Evolutionary conservation across 2,888 invertebrate genomes (phyloP), one percentile per base, ranked within the genome.

Genomic region (Ichneumoninae sp.): DNA sequence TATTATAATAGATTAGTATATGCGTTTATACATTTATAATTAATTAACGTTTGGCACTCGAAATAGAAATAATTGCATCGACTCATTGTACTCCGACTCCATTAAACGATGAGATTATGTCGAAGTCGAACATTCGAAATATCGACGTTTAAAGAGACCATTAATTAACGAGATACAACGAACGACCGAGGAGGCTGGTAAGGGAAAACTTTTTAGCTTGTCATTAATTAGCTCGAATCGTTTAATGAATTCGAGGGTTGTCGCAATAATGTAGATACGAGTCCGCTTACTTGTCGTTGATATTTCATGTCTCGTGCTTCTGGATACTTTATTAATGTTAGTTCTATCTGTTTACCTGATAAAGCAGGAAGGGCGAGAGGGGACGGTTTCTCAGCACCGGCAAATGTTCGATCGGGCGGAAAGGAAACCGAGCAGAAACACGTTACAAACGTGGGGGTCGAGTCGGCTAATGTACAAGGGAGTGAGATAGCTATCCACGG

Each of bases 311-410:
- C 81, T 75, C 65, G 69, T 47, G 44, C 89, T 90, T 89, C 88
- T 88, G 90, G 89, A 90, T 90, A 91, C 91, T 92, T 92, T 90
- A 91, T 92, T 89, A 93, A 91, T 92, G 91, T 88, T 89, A 85
- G 90, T 89, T 89, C 88, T 80, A 85, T 90, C 90, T 92, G 90
- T 92, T 92, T 92, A 92, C 93, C 92, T 92, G 92, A 88, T 87
- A 88, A 83, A 76, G 26, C 19, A 50, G 50, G 68, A 30, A 7
- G 40, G 73, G 30, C 57, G 71, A 44, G 50, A 52, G 73, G 54
- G 63, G n/a, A 60, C 69, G 85, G 85, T 82, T 82, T 82, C 79
- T 76, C 84, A 84, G 85, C 89, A 26, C 30, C 87, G 86, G 87
- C 87, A 81, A 47, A 85, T 85, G 87, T 91, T 91, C 92, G 92